Evolutionary conservation across 2,113 vertebrate genomes (phyloP), one percentile per base, ranked within the genome.

Genomic region (Rhabdomys dilectus): DNA sequence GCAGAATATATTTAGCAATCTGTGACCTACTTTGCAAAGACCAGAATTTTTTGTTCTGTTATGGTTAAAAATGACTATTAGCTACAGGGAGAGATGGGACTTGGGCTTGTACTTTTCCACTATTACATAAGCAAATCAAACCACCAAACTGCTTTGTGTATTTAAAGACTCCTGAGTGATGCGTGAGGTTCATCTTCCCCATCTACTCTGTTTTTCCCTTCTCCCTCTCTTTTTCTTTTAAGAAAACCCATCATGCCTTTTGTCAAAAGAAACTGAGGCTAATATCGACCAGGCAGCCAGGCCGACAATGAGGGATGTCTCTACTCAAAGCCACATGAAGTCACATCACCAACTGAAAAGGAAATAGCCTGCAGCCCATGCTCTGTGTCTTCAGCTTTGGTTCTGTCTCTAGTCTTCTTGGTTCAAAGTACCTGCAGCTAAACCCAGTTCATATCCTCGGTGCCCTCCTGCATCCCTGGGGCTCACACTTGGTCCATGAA

Each of bases 11-110:
- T 66, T 96, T 95, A 97, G 93, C 89, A 19, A 58, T 66, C 95
- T 77, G 93, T 94, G 95, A 94, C 96, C 97, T 94, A 94, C 88
- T 97, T 96, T 91, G 66, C 56, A 36, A 34, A 88, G 95, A 76
- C 88, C 66, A 66, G 73, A 88, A n/a, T 73, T 64, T 62, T 68
- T 76, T 86, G 60, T 82, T 96, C 42, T 51, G 93, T 78, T 39
- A 53, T 29, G 76, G 53, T 82, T 95, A 84, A 92, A 95, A 89
- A 80, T 62, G 93, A 85, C 95, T 85, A 84, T 91, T 77, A 88
- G 95, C 95, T 92, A 15, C 89, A 11, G 96, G 93, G 88, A 13
- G 26, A 80, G 72, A 60, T 62, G 93, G 76, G 78, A n/a, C 29
- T 85, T 11, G 12, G 82, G 60, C 88, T 88, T 92, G 89, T 88